Evolutionary conservation across 2,797 vertebrate species (phyloP).

Genomic region (Siniperca obscura): DNA sequence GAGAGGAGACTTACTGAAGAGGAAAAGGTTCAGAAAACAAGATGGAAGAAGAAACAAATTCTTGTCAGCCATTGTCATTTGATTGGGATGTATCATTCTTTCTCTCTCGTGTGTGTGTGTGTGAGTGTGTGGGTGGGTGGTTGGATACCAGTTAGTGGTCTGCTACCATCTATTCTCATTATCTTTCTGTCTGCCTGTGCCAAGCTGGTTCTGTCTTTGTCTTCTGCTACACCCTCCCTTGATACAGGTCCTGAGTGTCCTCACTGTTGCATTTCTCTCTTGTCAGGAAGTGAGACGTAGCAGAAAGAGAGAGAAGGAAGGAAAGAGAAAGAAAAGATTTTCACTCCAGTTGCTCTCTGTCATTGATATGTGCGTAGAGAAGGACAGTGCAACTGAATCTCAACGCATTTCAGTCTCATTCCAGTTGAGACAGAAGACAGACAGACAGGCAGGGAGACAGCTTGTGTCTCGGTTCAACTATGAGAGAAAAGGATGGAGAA

Average conservation of each 20-base stretch:
- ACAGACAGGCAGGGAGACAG: not conserved
- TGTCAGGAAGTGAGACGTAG: constrained; percentile 66
- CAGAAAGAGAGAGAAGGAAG: constrained; percentile 35
- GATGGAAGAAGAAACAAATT: constrained; percentile 39
- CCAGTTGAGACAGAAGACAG: constrained; percentile 34
- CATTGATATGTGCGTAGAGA: constrained; percentile 26
- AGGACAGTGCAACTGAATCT: constrained; percentile 30
- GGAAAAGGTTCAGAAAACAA: constrained; percentile 28
- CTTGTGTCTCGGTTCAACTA: constrained; percentile 15
- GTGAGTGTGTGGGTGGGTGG: constrained; percentile 42
- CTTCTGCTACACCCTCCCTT: constrained; percentile 53
- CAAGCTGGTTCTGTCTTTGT: constrained; percentile 57
- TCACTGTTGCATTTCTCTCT: constrained; percentile 66
- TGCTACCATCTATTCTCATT: constrained; percentile 76
- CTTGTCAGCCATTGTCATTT: constrained; percentile 51
- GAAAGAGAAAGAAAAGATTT: constrained; percentile 33
- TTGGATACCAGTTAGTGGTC: constrained; percentile 52
- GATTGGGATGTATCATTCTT: constrained; percentile 50
- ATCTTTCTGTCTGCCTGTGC: constrained; percentile 62
- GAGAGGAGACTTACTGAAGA: constrained; percentile 12
- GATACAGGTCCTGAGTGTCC: constrained; percentile 63
- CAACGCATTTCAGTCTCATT: constrained; percentile 44
- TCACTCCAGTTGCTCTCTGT: constrained; percentile 43
- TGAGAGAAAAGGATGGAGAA: constrained; percentile 6
- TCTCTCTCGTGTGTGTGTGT: not conserved